Evolutionary conservation across 2,888 invertebrate genomes (phyloP).

Genomic region (Vanessa cardui): DNA sequence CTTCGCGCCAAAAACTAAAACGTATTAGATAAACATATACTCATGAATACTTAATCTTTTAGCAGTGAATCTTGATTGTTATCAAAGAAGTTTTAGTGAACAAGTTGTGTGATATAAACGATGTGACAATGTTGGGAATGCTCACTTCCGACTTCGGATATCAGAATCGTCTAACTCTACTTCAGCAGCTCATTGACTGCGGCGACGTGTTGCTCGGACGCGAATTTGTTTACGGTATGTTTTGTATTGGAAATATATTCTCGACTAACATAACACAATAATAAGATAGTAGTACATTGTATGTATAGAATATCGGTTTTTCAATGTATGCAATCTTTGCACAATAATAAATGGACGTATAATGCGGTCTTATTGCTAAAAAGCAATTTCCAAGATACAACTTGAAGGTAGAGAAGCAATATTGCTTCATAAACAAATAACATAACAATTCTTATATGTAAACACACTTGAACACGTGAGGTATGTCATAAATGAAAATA

Average conservation of each 20-base stretch:
- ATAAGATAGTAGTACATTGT: no score
- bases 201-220: constrained; percentile 68
- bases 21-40: neutral
- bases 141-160: constrained; percentile 71
- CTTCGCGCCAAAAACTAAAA: constrained; percentile 64
- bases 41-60: neutral
- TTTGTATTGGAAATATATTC: neutral
- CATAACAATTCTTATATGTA: no score
- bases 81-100: neutral
- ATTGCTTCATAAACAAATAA: no score
- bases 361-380: no score
- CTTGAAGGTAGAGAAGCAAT: no score
- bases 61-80: neutral
- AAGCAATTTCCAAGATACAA: no score
- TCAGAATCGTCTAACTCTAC: constrained; percentile 66
- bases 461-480: no score
- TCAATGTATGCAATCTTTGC: no score
- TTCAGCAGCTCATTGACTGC: constrained; percentile 75
- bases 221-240: constrained; percentile 64
- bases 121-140: constrained; percentile 70
- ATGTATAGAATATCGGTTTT: no score
- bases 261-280: neutral
- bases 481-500: no score
- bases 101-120: constrained; percentile 19
- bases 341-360: no score